A percentile compares a stretch with the other conserved stretches of the same genome.
Conservation (phyloP, 1,140 invertebrate genomes). For the Stenopsyche tienmushanensis region DNA sequence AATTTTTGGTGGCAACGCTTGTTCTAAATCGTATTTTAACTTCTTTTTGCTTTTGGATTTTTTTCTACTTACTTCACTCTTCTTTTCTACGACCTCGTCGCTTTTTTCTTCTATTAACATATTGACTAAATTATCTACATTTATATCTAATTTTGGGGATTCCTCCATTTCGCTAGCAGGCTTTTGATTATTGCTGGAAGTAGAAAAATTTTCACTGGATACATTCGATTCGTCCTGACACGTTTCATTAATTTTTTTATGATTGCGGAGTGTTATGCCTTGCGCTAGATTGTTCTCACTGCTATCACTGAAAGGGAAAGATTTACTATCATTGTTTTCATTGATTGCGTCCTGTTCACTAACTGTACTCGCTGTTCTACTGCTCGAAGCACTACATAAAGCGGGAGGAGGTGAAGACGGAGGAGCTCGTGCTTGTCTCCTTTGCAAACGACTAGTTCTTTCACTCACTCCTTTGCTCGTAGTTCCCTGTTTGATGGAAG, state of each 20-base stretch:
- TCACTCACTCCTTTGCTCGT: constrained; percentile 46
- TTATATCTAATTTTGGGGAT: constrained; percentile 31
- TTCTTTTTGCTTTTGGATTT: constrained; percentile 37
- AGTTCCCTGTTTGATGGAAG: constrained; percentile 44
- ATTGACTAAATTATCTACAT: constrained; percentile 28
- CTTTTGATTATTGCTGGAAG: constrained; percentile 12
- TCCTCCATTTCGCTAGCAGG: constrained; percentile 7
- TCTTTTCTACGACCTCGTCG: constrained; percentile 28
- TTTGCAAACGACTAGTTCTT: constrained; percentile 38
- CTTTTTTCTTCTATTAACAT: constrained; percentile 15
- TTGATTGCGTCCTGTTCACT: constrained; percentile 48
- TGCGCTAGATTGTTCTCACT: constrained; percentile 44
- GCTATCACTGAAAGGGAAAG: constrained; percentile 17
- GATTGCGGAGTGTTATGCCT: constrained; percentile 63
- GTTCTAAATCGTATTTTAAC: constrained; percentile 10
- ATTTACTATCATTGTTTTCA: constrained; percentile 24
- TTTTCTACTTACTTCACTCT: constrained; percentile 29
- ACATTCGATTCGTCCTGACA: constrained; percentile 38
- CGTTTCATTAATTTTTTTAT: constrained; percentile 58
- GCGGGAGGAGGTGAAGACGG: constrained; percentile 35
- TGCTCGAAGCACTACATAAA: constrained; percentile 46
- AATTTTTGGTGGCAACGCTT: background rate
- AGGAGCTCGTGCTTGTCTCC: constrained; percentile 39
- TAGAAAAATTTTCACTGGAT: constrained; percentile 6
- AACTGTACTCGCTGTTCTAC: constrained; percentile 45